Evolutionary conservation across 2,113 vertebrate genomes (phyloP).

Genomic region (Puma concolor): DNA sequence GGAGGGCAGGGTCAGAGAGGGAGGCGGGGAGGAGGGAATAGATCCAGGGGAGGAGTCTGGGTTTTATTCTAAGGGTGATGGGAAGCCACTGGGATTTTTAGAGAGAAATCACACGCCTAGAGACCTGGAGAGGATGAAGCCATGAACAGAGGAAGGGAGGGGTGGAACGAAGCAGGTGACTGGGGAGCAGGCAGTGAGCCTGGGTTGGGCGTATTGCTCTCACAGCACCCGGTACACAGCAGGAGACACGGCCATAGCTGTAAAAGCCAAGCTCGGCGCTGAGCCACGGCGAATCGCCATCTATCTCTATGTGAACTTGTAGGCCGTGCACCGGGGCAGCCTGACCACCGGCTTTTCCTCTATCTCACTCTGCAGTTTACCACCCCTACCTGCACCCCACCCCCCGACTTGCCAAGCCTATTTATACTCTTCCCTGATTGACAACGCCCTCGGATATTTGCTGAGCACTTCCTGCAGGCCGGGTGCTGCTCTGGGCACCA

Average conservation of each 20-base stretch:
- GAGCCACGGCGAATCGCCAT: fast-evolving
- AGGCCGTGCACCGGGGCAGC: not conserved
- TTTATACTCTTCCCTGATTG: not conserved
- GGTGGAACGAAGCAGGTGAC: not conserved
- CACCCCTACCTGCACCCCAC: too few species aligned
- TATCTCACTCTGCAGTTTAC: not conserved
- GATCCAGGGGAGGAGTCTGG: not conserved
- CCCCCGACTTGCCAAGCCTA: not conserved
- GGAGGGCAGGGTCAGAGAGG: fast-evolving
- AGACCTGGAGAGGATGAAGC: not conserved
- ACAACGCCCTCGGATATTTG: not conserved
- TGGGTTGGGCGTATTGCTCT: not conserved
- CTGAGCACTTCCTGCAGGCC: not conserved
- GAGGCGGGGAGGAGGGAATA: too few species aligned
- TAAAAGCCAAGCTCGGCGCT: fast-evolving
- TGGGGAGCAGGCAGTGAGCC: not conserved
- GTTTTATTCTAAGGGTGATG: not conserved
- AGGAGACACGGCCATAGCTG: fast-evolving
- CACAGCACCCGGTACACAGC: fast-evolving
- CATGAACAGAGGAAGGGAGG: not conserved
- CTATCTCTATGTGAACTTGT: fast-evolving
- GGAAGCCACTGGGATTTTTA: not conserved
- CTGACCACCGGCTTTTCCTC: not conserved
- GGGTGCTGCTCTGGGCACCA: not conserved
- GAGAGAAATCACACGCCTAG: not conserved